Base-by-base conservation (phyloP, 2,888 invertebrate species). In the Melipona beecheii region DNA sequence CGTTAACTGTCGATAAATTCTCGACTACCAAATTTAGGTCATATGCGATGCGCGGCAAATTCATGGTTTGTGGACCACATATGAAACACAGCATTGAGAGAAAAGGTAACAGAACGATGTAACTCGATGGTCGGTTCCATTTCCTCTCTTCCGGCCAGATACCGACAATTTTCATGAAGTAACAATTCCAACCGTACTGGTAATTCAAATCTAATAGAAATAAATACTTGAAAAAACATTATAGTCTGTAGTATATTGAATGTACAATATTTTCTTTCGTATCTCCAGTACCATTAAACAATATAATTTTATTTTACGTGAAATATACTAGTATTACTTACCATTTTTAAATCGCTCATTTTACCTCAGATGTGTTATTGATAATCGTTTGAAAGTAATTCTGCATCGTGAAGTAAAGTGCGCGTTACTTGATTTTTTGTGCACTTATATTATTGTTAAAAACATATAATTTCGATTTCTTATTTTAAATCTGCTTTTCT, bases 91-190 rank as follows among this genome's bases (percentile, higher is more conserved):
- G 4, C 72, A 87, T 87, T 19, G 15, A 31, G 0, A 80, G 19
- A 21, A 79, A 9, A 0, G 88, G 76, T 6, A 69, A 2, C 15
- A 87, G 2, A 4, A 65, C 43, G 36, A 49, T 24, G 11, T 89
- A 89, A 21, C 52, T 88, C 9, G 81, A 87, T 11, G 56, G 49
- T 54, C 19, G 70, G 4, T 62, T 27, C 66, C 80, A 56, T 56
- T n/a, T 60, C 19, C 72, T 79, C 6, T 86, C 76, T 21, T 84
- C 83, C 4, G 92, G 92, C 92, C 92, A 92, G 9, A 88, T 84
- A 3, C 92, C 92, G 11, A 90, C 78, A 1, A 24, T 24, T 24
- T 24, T n/a, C n/a, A n/a, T n/a, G n/a, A n/a, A n/a, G 15, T 89
- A 68, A 52, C 87, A 84, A n/a, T 91, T 91, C 87, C 91, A 91